Conservation (phyloP, 1,140 invertebrate genomes). For the Riptortus pedestris region DNA sequence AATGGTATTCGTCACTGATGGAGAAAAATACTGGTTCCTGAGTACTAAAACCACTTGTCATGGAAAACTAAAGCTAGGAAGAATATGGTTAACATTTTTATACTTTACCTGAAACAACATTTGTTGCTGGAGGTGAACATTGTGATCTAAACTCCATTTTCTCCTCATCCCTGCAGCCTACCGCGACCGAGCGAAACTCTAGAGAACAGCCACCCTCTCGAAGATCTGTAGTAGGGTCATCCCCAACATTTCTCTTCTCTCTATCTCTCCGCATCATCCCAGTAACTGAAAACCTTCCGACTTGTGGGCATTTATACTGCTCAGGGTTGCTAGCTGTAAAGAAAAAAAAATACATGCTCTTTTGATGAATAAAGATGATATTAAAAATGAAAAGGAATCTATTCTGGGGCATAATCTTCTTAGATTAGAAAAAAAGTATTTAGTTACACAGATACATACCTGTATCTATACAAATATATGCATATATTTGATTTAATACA, state of each 20-base stretch:
- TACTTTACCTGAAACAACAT: slow-evolving; percentile 34
- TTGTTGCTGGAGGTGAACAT: slow-evolving; percentile 32
- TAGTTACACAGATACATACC: no score
- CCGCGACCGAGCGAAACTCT: slow-evolving; percentile 33
- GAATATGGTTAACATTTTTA: no score
- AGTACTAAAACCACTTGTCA: no score
- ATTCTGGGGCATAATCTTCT: no score
- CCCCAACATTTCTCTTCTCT: slow-evolving; percentile 1
- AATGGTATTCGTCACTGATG: no score
- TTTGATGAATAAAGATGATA: no score
- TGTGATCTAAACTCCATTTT: slow-evolving; percentile 37
- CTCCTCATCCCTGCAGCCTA: slow-evolving; percentile 36
- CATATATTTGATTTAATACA: no score
- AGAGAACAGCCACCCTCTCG: slow-evolving; percentile 27
- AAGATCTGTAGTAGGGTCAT: slow-evolving; percentile 21
- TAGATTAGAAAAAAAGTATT: no score
- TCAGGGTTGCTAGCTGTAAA: slow-evolving; percentile 31
- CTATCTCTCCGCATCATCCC: slow-evolving; percentile 21
- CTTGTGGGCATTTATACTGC: slow-evolving; percentile 29
- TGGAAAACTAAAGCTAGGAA: no score
- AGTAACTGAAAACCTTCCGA: slow-evolving; percentile 29
- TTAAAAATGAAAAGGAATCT: no score
- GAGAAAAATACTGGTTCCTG: no score
- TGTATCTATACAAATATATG: no score
- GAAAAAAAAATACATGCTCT: slow-evolving; percentile 17